Percentiles rank a stretch among this genome's conserved stretches.
These are phyloP conservation scores for Lepas anatifera DNA, from an alignment of 2,888 invertebrate genomes.

Conservation along the genomic window DNA sequence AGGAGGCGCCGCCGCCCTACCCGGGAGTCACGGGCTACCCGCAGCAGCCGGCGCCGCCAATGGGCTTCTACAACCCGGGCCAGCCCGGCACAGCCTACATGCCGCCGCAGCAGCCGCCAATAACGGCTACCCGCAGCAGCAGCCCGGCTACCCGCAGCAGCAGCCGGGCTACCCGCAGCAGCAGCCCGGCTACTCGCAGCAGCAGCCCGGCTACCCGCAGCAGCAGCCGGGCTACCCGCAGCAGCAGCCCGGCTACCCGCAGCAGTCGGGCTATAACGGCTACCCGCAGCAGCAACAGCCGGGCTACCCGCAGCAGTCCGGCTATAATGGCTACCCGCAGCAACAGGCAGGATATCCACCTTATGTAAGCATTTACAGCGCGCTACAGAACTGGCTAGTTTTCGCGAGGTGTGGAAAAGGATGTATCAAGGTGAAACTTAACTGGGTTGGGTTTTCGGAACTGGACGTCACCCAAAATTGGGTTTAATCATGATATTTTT, in stretches of 20 bases:
- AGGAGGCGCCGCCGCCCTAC: slow-evolving; percentile 85
- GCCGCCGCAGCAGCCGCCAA: neutral
- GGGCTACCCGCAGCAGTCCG: slow-evolving; percentile 12
- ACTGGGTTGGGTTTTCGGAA: too few species aligned
- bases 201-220: neutral
- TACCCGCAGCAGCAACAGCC: neutral
- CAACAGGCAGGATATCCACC: too few species aligned
- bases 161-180: neutral
- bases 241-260: neutral
- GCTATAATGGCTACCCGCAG: slow-evolving; percentile 45
- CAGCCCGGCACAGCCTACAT: neutral
- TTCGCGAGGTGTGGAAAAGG: too few species aligned
- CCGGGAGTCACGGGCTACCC: slow-evolving; percentile 59
- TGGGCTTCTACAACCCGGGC: slow-evolving; percentile 2
- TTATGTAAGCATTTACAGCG: too few species aligned
- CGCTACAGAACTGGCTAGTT: too few species aligned
- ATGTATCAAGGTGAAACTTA: too few species aligned
- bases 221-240: neutral
- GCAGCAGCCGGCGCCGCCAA: neutral
- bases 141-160: neutral
- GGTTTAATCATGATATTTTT: too few species aligned
- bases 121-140: neutral
- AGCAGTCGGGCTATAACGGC: too few species aligned
- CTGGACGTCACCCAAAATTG: too few species aligned
- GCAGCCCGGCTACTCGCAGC: neutral